A percentile compares a stretch with the other conserved stretches of the same genome.
These are phyloP conservation scores for Centropus bengalensis DNA, from an alignment of 2,113 vertebrate species.

Conservation along the genomic window DNA sequence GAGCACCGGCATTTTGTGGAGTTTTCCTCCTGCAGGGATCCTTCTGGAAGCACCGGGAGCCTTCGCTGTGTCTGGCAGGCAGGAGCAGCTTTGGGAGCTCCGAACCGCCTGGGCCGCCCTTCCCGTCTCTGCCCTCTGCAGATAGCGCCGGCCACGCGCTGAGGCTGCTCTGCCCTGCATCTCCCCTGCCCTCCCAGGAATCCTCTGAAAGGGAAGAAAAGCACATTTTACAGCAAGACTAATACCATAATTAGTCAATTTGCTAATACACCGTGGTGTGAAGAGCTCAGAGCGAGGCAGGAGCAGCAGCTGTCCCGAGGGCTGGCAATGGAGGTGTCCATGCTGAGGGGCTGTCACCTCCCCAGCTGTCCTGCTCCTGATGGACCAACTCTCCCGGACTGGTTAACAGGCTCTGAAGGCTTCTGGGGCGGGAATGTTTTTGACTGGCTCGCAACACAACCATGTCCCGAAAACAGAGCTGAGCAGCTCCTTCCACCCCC, in stretches of 20 bases:
- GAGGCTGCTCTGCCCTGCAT: neutral
- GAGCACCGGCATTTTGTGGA: neutral
- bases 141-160: neutral
- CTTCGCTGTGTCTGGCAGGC: neutral
- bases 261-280: conserved; percentile 27
- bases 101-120: neutral
- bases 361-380: conserved; percentile 10
- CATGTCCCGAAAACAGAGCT: neutral
- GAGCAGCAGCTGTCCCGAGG: neutral
- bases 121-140: neutral
- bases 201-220: neutral
- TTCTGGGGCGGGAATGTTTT: neutral
- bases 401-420: neutral
- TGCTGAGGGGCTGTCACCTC: neutral
- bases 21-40: neutral
- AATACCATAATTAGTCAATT: conserved; percentile 22
- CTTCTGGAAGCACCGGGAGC: neutral
- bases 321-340: fast-evolving
- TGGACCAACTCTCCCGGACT: neutral
- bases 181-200: neutral
- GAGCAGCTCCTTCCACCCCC: conserved; percentile 8
- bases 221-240: neutral
- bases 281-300: neutral
- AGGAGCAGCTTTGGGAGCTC: neutral
- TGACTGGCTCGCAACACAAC: neutral